Conservation (phyloP, 2,888 invertebrate genomes). For the Bibio marci region DNA sequence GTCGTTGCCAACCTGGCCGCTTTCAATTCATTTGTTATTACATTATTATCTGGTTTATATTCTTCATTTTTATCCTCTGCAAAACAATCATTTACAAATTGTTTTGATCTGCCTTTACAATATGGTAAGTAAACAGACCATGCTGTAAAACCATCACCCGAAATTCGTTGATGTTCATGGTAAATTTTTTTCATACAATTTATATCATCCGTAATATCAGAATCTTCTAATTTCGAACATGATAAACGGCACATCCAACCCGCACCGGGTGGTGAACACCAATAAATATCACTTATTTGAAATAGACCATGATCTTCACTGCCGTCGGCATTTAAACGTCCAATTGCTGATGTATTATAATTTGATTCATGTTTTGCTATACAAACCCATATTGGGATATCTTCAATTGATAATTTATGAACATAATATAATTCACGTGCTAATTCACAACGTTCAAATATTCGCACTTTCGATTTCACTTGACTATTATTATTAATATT, state of each 20-base stretch:
- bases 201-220: slow-evolving; percentile 52
- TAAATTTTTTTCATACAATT: slow-evolving; percentile 43
- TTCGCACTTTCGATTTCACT: slow-evolving; percentile 8
- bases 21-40: background rate
- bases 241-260: slow-evolving; percentile 39
- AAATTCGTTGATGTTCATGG: slow-evolving; percentile 45
- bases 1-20: background rate
- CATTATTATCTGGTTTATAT: slow-evolving; percentile 15
- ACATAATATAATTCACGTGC: slow-evolving; percentile 38
- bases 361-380: slow-evolving; percentile 53
- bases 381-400: slow-evolving; percentile 47
- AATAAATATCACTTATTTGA: slow-evolving; percentile 54
- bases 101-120: slow-evolving; percentile 17
- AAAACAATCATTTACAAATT: background rate
- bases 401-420: slow-evolving; percentile 33
- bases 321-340: slow-evolving; percentile 25
- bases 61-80: background rate
- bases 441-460: slow-evolving; percentile 48
- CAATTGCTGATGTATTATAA: slow-evolving; percentile 41
- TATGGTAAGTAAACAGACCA: slow-evolving; percentile 23
- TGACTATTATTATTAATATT: background rate
- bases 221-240: slow-evolving; percentile 45
- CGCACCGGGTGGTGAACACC: slow-evolving; percentile 40
- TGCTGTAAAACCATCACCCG: slow-evolving; percentile 49
- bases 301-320: slow-evolving; percentile 56